Evolutionary conservation across 1,140 invertebrate genomes (phyloP).

Genomic region (Leptonema lineaticorne): DNA sequence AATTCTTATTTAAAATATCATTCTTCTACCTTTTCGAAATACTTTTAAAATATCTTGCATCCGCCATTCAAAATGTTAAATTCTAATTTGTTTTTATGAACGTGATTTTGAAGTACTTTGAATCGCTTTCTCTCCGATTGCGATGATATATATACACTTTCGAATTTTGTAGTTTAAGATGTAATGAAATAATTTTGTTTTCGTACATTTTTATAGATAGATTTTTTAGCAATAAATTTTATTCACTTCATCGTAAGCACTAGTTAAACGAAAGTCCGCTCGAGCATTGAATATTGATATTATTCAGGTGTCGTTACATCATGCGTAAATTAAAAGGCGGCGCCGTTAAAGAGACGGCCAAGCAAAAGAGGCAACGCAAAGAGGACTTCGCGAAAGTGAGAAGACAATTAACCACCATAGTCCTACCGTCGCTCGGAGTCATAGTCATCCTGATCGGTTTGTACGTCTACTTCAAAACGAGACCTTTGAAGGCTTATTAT

Average conservation of each 20-base stretch:
- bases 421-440: slow-evolving; percentile 68
- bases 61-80: no score
- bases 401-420: slow-evolving; percentile 72
- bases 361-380: slow-evolving; percentile 79
- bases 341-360: slow-evolving; percentile 78
- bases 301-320: slow-evolving; percentile 32
- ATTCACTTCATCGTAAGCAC: not conserved
- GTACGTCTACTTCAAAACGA: slow-evolving; percentile 76
- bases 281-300: no score
- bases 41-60: no score
- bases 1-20: no score
- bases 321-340: slow-evolving; percentile 80
- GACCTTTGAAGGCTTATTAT: slow-evolving; percentile 58
- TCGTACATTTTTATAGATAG: not conserved
- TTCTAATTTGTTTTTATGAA: no score
- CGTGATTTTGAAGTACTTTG: no score
- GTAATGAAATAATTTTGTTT: not conserved
- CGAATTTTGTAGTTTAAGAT: not conserved
- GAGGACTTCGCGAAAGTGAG: slow-evolving; percentile 79
- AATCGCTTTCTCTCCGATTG: no score
- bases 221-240: not conserved
- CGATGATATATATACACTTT: not conserved
- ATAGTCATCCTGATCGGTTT: slow-evolving; percentile 71
- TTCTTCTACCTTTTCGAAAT: no score
- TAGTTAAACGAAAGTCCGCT: not conserved